Conservation (phyloP, 2,113 vertebrate genomes). For the Sakesphorus luctuosus region DNA sequence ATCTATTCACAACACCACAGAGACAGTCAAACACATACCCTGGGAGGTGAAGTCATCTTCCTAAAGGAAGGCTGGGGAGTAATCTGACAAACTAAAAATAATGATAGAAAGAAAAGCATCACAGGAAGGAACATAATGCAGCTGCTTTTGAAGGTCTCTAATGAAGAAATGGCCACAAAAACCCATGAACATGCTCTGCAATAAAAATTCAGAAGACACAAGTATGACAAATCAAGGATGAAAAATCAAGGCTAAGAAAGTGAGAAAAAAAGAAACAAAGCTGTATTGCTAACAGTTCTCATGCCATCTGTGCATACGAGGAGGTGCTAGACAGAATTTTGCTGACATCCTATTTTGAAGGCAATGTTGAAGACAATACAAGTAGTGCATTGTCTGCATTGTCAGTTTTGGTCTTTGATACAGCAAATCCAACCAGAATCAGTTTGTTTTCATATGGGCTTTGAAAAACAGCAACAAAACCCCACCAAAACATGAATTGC, state of each 20-base stretch:
- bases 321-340: constrained; percentile 47
- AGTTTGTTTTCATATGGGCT: background rate
- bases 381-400: background rate
- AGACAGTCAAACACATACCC: background rate
- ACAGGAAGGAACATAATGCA: background rate
- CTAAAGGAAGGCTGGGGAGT: background rate
- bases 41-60: background rate
- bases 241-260: constrained; percentile 12
- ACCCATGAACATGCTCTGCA: background rate
- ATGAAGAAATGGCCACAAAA: background rate
- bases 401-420: background rate
- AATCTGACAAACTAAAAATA: background rate
- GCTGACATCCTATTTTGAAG: constrained; percentile 4
- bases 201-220: background rate
- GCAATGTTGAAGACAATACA: background rate
- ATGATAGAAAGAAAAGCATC: background rate
- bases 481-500: background rate
- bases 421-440: background rate
- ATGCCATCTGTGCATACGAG: constrained; percentile 14
- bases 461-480: background rate
- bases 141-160: background rate
- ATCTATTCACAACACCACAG: background rate
- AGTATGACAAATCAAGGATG: background rate
- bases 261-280: background rate
- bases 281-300: background rate